A percentile compares a stretch with the other conserved stretches of the same genome.
phyloP scores from a whole-genome alignment of 1,140 invertebrate genomes.

The Manduca sexta region DNA sequence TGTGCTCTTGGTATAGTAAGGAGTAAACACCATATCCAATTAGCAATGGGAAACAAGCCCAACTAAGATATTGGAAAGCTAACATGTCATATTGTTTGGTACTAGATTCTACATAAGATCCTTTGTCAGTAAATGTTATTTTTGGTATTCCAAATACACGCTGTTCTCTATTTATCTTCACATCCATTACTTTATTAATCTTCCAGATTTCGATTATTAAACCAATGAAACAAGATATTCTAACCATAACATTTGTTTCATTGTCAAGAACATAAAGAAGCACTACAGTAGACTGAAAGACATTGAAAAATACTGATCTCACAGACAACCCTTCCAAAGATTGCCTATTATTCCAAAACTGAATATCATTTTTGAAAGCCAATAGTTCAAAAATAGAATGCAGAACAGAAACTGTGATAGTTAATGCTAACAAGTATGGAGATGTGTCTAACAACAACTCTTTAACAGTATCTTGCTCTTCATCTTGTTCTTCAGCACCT shows the following conservation, averaged over 20 bases:
- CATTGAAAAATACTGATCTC: conserved; percentile 98
- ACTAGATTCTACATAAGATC: conserved; percentile 95
- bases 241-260: conserved; percentile 97
- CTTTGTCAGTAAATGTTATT: conserved; percentile 92
- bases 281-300: conserved; percentile 97
- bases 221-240: conserved; percentile 93
- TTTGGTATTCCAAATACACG: conserved; percentile 87
- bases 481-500: conserved; percentile 84
- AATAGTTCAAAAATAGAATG: conserved; percentile 99
- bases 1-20: conserved; percentile 97
- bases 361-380: conserved; percentile 99
- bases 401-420: conserved; percentile 93
- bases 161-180: conserved; percentile 85
- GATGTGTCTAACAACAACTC: conserved; percentile 98
- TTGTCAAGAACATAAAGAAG: conserved; percentile 98
- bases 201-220: conserved; percentile 99
- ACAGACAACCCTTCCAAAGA: conserved; percentile 98
- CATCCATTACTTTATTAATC: conserved; percentile 96
- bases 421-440: conserved; percentile 94
- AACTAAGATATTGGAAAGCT: conserved; percentile 97
- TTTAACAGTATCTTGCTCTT: conserved; percentile 97
- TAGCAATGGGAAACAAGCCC: conserved; percentile 95
- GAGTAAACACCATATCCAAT: conserved; percentile 96
- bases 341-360: conserved; percentile 99
- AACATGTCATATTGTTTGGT: conserved; percentile 96